Evolutionary conservation across 2,797 vertebrate species (phyloP), one percentile per base, ranked within the genome.

Genomic region (Pipistrellus nathusii): DNA sequence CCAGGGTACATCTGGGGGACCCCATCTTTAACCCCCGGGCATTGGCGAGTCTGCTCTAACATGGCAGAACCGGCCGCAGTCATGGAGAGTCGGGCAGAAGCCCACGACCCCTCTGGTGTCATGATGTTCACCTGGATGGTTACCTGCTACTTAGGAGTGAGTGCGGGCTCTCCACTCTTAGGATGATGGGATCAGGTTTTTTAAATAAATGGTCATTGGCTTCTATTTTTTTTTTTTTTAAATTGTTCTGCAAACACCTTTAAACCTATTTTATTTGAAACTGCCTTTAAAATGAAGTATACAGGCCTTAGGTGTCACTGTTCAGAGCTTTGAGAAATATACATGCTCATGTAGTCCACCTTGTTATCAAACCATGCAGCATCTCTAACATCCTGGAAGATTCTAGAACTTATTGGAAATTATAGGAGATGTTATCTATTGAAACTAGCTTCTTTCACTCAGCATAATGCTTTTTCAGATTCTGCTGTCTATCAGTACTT

Each of bases 181-280:
- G n/a, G n/a, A n/a, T n/a, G n/a, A n/a, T n/a, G n/a, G n/a, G n/a
- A n/a, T n/a, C n/a, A n/a, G n/a, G n/a, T n/a, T n/a, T n/a, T n/a
- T n/a, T n/a, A 48, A 76, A 69, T 55, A 66, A 30, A 30, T 1
- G 18, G 11, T 18, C 75, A 62, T 30, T 7, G 3, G 0, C 25
- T 73, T n/a, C n/a, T n/a, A n/a, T n/a, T n/a, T n/a, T n/a, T n/a
- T n/a, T n/a, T n/a, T n/a, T n/a, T n/a, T n/a, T n/a, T n/a, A n/a
- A n/a, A n/a, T 18, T 57, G 23, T 2, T 14, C 77, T 6, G 69
- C 9, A 53, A 94, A 72, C 14, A 76, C 41, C 44, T 94, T 81
- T 80, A n/a, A 17, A 8, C 46, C 27, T 93, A 6, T 80, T 91
- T 93, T 87, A 76, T 44, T 84, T 82, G 38, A 93, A 93, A 9